Base-by-base conservation (phyloP, 1,140 invertebrate genomes). In the Ips typographus region DNA sequence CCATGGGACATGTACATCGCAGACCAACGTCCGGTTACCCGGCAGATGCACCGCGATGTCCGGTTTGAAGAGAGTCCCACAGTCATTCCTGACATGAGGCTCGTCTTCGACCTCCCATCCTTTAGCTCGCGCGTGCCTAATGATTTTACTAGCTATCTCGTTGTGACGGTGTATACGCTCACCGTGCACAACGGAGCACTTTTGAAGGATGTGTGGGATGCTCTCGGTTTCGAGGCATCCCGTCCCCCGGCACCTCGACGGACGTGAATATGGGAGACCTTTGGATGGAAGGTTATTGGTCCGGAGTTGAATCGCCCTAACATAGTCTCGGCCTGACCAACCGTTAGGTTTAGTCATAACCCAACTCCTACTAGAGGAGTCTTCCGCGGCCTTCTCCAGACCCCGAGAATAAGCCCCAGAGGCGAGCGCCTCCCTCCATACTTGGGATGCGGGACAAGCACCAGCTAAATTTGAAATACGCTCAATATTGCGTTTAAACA, bases 171-270 rank as follows among this genome's bases (percentile, higher is more conserved):
- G 6, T 1, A 73, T 71, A 3, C 74, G 22, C n/a, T 64, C 43
- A 8, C 44, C 22, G 41, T 76, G 71, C 1, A 60, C 59, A 5
- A 64, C 40, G 1, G 69, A 63, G 43, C 73, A 75, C 2, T 44
- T 40, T 41, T 75, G 72, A 0, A 75, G 64, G 3, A 73, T 67
- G 40, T 75, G 74, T 1, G 59, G 70, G 0, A 75, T 37, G 4
- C 5, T 53, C 52, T 53, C 52, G 4, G 36, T 53, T 36, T 22
- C 36, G 6, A 8, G 4, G 43, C 43, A 44, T 6, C 1, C 52
- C 5, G 52, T 22, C 36, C 36, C 5, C 5, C 52, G 36, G 7
- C 5, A 4, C 36, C 36, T 53, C 4, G 52, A 37, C 36, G 4
- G 7, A 22, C 52, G 52, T 53, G 22, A 22, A 22, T 53, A 36